A percentile compares a stretch with the other conserved stretches of the same genome.
Conservation (phyloP, 2,888 invertebrate species). For the Dorcus parallelipipedus region DNA sequence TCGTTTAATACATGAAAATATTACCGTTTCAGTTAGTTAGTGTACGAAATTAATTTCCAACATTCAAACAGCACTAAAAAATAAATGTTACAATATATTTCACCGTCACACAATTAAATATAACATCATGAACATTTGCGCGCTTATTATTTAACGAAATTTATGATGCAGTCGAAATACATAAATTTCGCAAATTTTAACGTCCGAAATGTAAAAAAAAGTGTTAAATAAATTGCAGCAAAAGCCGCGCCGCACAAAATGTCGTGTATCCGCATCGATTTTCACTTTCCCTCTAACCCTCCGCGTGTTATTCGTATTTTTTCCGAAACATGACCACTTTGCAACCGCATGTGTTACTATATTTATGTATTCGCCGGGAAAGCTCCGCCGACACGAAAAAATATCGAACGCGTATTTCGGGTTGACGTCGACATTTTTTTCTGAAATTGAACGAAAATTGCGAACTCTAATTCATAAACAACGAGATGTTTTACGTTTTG, state of each 20-base stretch:
- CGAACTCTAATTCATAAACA: too few relatives aligned
- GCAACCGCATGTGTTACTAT: slow-evolving; percentile 7
- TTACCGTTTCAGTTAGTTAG: too few relatives aligned
- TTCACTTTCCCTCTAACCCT: slow-evolving; percentile 13
- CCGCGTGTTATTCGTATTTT: slow-evolving; percentile 2
- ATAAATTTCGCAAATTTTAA: slow-evolving; percentile 15
- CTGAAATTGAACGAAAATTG: too few relatives aligned
- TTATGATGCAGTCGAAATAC: slow-evolving; percentile 15
- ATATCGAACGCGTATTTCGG: too few relatives aligned
- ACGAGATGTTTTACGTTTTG: too few relatives aligned
- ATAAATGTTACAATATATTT: slow-evolving; percentile 20
- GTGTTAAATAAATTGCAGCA: slow-evolving; percentile 10
- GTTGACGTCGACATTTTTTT: too few relatives aligned
- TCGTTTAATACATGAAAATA: too few relatives aligned
- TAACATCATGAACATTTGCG: slow-evolving; percentile 20
- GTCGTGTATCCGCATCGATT: slow-evolving; percentile 17
- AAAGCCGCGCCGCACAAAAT: slow-evolving; percentile 9
- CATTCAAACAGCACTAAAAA: slow-evolving; percentile 2
- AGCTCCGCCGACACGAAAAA: background rate
- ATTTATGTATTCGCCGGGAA: slow-evolving; percentile 1
- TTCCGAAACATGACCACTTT: slow-evolving; percentile 7
- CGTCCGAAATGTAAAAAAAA: slow-evolving; percentile 6
- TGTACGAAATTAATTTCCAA: too few relatives aligned
- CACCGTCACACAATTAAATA: slow-evolving; percentile 18
- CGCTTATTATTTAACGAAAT: slow-evolving; percentile 18